Conservation (phyloP, 1,140 invertebrate genomes). For the Argopecten irradians region DNA sequence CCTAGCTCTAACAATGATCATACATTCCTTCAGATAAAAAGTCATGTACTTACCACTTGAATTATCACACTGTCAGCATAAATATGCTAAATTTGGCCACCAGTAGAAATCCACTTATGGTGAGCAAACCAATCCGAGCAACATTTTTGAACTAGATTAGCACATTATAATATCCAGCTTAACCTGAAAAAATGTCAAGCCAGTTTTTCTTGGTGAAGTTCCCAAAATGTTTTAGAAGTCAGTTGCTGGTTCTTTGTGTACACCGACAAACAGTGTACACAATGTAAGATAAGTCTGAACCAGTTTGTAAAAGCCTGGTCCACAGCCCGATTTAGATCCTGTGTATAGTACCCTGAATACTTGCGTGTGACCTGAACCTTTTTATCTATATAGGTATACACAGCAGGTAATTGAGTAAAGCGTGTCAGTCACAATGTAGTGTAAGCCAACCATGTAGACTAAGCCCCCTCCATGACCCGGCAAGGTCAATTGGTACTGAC, state of each 20-base stretch:
- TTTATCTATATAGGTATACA: slow-evolving; percentile 16
- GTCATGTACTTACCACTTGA: neutral
- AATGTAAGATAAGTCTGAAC: neutral
- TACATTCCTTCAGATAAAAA: neutral
- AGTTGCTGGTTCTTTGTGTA: slow-evolving; percentile 16
- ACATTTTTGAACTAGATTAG: neutral
- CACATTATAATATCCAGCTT: slow-evolving; percentile 15
- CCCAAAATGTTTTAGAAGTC: slow-evolving; percentile 17
- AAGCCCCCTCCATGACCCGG: neutral
- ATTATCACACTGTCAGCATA: slow-evolving; percentile 17
- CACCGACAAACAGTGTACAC: neutral
- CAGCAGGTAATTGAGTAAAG: slow-evolving; percentile 15
- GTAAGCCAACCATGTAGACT: neutral
- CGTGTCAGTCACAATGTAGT: neutral
- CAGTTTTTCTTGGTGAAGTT: slow-evolving; percentile 11
- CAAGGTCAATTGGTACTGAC: neutral
- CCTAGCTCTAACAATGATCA: neutral
- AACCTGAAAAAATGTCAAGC: slow-evolving; percentile 20
- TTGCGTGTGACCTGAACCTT: slow-evolving; percentile 10
- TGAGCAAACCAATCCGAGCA: neutral
- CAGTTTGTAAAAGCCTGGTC: slow-evolving; percentile 15
- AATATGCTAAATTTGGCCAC: neutral
- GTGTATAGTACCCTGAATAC: neutral
- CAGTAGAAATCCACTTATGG: neutral
- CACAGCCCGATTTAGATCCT: neutral